phyloP scores from a whole-genome alignment of 1,140 invertebrate species.

The Tachypleus tridentatus region DNA sequence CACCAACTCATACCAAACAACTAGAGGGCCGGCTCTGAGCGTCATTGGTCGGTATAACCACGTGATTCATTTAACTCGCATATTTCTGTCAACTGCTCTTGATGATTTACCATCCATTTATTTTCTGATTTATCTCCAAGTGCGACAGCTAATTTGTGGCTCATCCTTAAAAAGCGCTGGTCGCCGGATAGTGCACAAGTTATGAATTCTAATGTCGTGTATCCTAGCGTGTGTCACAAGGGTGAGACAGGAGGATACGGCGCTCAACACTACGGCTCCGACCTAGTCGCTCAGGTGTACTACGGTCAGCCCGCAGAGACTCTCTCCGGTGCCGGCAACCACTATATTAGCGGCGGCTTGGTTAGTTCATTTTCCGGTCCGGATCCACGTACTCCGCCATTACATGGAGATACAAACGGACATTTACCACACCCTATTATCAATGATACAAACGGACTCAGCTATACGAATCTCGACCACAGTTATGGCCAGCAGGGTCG shows the following conservation, averaged over 20 bases:
- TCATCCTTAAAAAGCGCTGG: constrained; percentile 1
- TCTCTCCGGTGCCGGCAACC: not conserved
- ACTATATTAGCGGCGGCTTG: constrained; percentile 8
- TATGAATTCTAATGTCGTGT: constrained; percentile 19
- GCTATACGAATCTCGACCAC: constrained; percentile 74
- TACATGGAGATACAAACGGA: constrained; percentile 5
- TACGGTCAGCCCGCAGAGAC: constrained; percentile 6
- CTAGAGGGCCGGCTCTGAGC: not conserved
- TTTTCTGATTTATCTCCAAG: constrained; percentile 22
- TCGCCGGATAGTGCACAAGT: not conserved
- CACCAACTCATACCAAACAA: constrained; percentile 1
- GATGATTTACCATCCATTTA: constrained; percentile 23
- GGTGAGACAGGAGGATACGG: constrained; percentile 5
- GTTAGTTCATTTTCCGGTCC: not conserved
- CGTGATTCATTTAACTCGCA: constrained; percentile 6
- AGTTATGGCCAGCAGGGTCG: not conserved
- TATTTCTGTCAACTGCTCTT: constrained; percentile 19
- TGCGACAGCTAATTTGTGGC: constrained; percentile 21
- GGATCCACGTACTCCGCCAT: not conserved
- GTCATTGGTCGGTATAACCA: constrained; percentile 1
- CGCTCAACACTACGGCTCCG: constrained; percentile 43
- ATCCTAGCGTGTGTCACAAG: constrained; percentile 16
- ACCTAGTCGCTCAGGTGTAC: constrained; percentile 48
- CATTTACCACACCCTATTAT: constrained; percentile 43
- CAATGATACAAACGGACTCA: constrained; percentile 67